phyloP scores from a whole-genome alignment of 2,113 vertebrate genomes.

The Collichthys lucidus region DNA sequence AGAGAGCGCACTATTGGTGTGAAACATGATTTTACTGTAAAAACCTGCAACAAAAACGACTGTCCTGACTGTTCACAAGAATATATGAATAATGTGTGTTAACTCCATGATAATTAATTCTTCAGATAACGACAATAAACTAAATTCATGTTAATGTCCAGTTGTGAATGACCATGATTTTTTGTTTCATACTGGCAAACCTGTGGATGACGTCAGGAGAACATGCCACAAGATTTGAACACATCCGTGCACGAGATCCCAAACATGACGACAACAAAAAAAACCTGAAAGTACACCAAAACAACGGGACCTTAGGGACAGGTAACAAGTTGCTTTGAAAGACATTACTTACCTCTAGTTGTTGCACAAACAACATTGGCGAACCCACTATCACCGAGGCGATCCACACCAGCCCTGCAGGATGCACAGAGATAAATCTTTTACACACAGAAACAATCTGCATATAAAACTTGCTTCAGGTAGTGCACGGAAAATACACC shows the following conservation, averaged over 20 bases:
- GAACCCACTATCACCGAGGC: conserved; percentile 85
- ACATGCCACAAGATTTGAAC: too few relatives aligned
- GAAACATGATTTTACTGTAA: neutral
- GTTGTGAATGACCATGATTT: too few relatives aligned
- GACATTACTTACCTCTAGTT: conserved; percentile 80
- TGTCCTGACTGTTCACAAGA: neutral
- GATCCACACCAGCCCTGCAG: conserved; percentile 85
- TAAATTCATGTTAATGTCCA: too few relatives aligned
- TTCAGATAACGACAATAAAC: too few relatives aligned
- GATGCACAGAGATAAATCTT: neutral
- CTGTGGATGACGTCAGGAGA: too few relatives aligned
- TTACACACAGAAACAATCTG: neutral
- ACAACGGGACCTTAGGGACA: neutral
- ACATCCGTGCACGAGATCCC: too few relatives aligned
- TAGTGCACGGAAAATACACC: too few relatives aligned
- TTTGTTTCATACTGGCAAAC: too few relatives aligned
- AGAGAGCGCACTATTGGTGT: neutral
- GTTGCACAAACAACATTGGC: conserved; percentile 88
- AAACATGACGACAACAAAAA: too few relatives aligned
- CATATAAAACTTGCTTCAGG: neutral
- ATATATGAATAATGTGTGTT: neutral
- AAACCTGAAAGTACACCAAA: too few relatives aligned
- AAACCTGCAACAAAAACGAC: neutral
- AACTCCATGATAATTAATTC: too few relatives aligned
- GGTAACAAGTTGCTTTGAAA: neutral